Evolutionary conservation across 2,888 invertebrate species (phyloP), one percentile per base, ranked within the genome.

Genomic region (Drosophila macrothrix): DNA sequence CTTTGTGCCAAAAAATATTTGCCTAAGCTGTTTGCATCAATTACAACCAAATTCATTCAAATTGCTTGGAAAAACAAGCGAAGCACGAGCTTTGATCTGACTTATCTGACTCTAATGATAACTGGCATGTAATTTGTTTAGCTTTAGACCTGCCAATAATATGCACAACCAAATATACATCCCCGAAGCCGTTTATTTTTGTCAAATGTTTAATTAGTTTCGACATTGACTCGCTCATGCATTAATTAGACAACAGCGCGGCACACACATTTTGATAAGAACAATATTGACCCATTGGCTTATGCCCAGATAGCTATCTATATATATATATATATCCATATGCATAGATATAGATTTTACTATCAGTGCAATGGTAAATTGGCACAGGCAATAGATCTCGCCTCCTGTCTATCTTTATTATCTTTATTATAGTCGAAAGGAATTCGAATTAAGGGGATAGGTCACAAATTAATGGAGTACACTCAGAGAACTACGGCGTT

Each of bases 201-300:
- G 76, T 75, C 78, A 78, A 82, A 85, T 75, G 75, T 56, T 71
- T 86, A 84, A 85, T 86, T 86, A 86, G 87, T 78, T 78, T 74
- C 55, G 72, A 62, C 59, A 72, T 50, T 64, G 63, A 72, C 37
- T 59, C 46, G 60, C 10, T 16, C 37, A 55, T 70, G 62, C 71
- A 68, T 73, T 83, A 82, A 85, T 86, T 84, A 80, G 78, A 76
- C 70, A 72, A 35, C 60, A 58, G 50, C 56, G 43, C 58, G 41
- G 46, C 60, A 35, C 58, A 31, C 39, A 75, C 61, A 53, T 41
- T 62, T 35, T 60, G 83, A 83, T 84, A 84, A 75, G 70, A 46
- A 63, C 64, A 67, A 72, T 76, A 76, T 86, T 73, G 61, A 58
- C 33, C 53, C 71, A 83, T 69, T 61, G 66, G 77, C 76, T 64